Conservation (phyloP, 30 jellyfish, hydroid and myxozoan species). For the Hydractinia echinata region DNA sequence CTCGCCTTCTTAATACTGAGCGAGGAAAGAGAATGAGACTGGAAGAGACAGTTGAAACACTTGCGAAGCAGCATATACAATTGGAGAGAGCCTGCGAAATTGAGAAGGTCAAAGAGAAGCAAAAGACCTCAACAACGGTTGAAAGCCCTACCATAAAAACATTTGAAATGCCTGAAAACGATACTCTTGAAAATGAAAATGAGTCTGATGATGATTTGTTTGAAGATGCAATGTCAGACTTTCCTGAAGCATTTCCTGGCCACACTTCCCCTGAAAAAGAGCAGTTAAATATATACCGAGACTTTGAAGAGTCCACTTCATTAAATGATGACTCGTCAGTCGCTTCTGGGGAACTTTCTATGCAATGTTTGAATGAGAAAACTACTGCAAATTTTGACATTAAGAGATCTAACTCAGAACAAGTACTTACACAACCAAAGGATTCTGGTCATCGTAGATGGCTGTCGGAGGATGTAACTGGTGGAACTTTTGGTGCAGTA, state of each 20-base stretch:
- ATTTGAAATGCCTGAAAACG: neutral
- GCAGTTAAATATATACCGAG: neutral
- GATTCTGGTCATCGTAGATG: conserved; percentile 79
- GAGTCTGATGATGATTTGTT: conserved; percentile 66
- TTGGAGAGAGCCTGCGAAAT: conserved; percentile 86
- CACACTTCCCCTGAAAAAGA: conserved; percentile 27
- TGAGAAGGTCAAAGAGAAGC: conserved; percentile 27
- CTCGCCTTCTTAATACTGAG: conserved; percentile 57
- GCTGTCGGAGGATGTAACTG: conserved; percentile 69
- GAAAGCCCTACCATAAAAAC: conserved; percentile 49
- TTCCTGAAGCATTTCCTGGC: conserved; percentile 83
- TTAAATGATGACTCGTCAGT: conserved; percentile 25
- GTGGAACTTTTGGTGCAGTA: conserved; percentile 22
- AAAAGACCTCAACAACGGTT: conserved; percentile 6
- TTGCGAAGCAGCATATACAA: conserved; percentile 94
- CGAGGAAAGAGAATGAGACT: conserved; percentile 73
- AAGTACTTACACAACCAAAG: conserved; percentile 30
- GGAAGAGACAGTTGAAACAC: conserved; percentile 98
- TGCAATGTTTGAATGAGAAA: neutral
- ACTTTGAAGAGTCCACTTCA: conserved; percentile 28
- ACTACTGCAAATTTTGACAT: conserved; percentile 25
- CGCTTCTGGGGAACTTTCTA: conserved; percentile 10
- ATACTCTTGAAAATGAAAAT: conserved; percentile 30
- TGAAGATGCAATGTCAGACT: conserved; percentile 95
- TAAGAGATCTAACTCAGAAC: conserved; percentile 74